Conservation (phyloP, 2,113 vertebrate genomes). For the Arizona elegans region DNA sequence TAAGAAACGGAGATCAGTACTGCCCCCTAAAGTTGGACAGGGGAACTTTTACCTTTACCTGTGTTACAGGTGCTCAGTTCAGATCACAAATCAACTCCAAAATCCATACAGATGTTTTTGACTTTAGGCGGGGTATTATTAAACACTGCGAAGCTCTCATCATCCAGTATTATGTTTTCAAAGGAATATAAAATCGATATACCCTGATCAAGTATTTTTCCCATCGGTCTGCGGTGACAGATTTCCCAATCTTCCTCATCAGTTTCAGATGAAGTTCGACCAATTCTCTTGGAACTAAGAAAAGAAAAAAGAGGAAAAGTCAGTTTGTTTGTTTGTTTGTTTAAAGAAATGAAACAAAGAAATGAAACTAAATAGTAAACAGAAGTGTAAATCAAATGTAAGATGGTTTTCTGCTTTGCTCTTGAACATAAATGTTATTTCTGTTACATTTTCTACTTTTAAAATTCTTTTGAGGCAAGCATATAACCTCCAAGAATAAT, state of each 20-base stretch:
- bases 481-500: background rate
- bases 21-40: too few relatives aligned
- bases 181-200: conserved; percentile 2
- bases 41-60: too few relatives aligned
- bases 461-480: background rate
- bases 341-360: background rate
- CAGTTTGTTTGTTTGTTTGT: background rate
- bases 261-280: conserved; percentile 97
- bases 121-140: background rate
- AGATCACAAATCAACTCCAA: background rate
- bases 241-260: conserved; percentile 95
- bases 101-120: background rate
- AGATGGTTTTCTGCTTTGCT: background rate
- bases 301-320: background rate
- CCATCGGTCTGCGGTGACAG: conserved; percentile 93
- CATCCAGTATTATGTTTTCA: background rate
- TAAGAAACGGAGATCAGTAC: too few relatives aligned
- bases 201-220: conserved; percentile 98
- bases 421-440: background rate
- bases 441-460: background rate
- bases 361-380: background rate
- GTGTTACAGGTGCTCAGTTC: background rate
- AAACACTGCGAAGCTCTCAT: background rate
- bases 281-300: conserved; percentile 89
- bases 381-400: background rate